These are phyloP conservation scores for Marisa cornuarietis DNA, from an alignment of 1,140 invertebrate species.

Conservation along the genomic window DNA sequence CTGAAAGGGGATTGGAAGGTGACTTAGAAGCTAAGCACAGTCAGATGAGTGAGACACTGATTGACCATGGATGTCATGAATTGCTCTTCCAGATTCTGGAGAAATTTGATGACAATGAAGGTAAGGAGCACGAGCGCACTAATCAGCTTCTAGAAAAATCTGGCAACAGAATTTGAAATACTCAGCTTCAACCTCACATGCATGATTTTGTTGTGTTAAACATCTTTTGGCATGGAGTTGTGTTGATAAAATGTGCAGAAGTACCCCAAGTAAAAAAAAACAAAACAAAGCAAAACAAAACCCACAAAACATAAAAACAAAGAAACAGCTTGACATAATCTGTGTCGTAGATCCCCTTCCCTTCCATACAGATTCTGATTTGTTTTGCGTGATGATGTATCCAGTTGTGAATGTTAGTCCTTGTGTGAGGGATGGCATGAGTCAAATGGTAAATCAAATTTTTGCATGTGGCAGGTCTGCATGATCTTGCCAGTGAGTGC, in stretches of 20 bases:
- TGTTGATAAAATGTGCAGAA: background rate
- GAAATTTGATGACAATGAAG: slow-evolving; percentile 34
- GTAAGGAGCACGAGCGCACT: slow-evolving; percentile 20
- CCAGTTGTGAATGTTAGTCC: no score
- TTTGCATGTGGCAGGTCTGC: slow-evolving; percentile 34
- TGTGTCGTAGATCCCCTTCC: no score
- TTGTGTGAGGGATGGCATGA: no score
- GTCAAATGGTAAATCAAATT: no score
- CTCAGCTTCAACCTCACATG: background rate
- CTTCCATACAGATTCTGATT: no score
- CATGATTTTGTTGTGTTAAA: background rate
- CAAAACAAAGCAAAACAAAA: no score
- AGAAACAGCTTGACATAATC: no score
- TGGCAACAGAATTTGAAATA: background rate
- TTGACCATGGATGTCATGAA: slow-evolving; percentile 43
- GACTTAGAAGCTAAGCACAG: slow-evolving; percentile 22
- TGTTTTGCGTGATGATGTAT: no score
- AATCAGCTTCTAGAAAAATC: background rate
- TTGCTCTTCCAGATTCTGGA: slow-evolving; percentile 46
- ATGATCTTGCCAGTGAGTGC: slow-evolving; percentile 52
- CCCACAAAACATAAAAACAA: no score
- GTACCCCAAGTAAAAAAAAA: no score
- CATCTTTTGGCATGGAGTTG: background rate
- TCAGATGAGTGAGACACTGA: slow-evolving; percentile 39
- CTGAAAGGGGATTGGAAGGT: slow-evolving; percentile 36